Percentiles rank a stretch among this genome's conserved stretches.
phyloP scores from a whole-genome alignment of 2,888 invertebrate genomes.

The Acrocyrtus sp. region DNA sequence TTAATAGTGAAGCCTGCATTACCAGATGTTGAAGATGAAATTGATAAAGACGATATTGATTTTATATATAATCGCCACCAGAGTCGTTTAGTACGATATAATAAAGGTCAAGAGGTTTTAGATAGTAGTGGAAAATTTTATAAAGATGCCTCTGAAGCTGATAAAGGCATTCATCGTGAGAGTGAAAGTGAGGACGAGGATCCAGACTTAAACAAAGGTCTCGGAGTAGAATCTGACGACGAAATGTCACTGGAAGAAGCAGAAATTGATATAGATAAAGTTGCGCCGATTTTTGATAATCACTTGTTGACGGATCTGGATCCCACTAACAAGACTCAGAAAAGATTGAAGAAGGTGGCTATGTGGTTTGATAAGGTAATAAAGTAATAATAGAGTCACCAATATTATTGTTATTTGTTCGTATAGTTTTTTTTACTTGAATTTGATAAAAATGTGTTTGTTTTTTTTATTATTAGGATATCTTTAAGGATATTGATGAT shows the following conservation, averaged over 20 bases:
- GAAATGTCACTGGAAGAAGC: slow-evolving; percentile 35
- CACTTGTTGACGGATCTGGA: slow-evolving; percentile 86
- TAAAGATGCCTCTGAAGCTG: slow-evolving; percentile 56
- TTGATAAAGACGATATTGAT: slow-evolving; percentile 71
- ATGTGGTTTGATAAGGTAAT: slow-evolving; percentile 83
- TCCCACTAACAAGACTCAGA: slow-evolving; percentile 77
- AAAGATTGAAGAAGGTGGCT: slow-evolving; percentile 80
- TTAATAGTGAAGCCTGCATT: slow-evolving; percentile 76
- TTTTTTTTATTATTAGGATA: slow-evolving; percentile 68
- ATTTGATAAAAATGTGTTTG: neutral
- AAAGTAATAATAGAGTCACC: too few species aligned
- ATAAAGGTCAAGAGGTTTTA: slow-evolving; percentile 64
- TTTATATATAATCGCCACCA: slow-evolving; percentile 67
- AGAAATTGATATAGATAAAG: slow-evolving; percentile 49
- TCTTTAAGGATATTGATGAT: slow-evolving; percentile 80
- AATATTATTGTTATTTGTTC: neutral
- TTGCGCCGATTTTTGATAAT: slow-evolving; percentile 61
- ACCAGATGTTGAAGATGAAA: slow-evolving; percentile 73
- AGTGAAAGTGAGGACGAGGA: slow-evolving; percentile 67
- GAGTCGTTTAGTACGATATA: slow-evolving; percentile 67
- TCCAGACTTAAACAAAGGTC: slow-evolving; percentile 54
- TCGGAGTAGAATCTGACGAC: slow-evolving; percentile 34
- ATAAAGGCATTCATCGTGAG: slow-evolving; percentile 49
- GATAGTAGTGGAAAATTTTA: slow-evolving; percentile 66
- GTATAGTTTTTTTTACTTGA: neutral